phyloP scores from a whole-genome alignment of 2,888 invertebrate genomes.

The Lepeophtheirus nordmannii region DNA sequence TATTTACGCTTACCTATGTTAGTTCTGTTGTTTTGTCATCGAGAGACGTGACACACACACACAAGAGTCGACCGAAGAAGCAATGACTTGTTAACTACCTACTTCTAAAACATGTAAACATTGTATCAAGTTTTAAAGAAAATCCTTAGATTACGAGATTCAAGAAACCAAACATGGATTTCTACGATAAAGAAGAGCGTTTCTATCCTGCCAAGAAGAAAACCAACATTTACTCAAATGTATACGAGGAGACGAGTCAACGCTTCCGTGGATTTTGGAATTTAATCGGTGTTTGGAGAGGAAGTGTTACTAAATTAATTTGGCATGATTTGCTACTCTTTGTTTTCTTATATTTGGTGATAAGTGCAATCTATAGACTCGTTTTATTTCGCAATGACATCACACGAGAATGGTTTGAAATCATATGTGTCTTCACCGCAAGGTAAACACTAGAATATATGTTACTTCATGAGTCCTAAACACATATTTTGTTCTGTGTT shows the following conservation, averaged over 20 bases:
- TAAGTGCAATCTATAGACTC: conserved; percentile 6
- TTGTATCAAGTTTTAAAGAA: too few relatives aligned
- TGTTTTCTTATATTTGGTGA: conserved; percentile 27
- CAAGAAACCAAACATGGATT: too few relatives aligned
- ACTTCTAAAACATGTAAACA: too few relatives aligned
- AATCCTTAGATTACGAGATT: too few relatives aligned
- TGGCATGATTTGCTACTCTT: conserved; percentile 25
- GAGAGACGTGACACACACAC: neutral
- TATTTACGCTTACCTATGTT: neutral
- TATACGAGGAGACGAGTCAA: conserved; percentile 13
- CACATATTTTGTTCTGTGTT: neutral
- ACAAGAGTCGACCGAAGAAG: too few relatives aligned
- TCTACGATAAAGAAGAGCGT: too few relatives aligned
- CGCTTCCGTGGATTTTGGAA: conserved; percentile 16
- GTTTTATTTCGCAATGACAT: neutral
- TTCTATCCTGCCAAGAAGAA: neutral
- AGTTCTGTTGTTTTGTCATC: neutral
- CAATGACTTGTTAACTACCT: too few relatives aligned
- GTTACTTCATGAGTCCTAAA: neutral
- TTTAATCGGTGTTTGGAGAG: conserved; percentile 16
- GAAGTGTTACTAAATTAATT: conserved; percentile 16
- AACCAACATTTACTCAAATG: conserved; percentile 13
- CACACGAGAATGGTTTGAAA: conserved; percentile 12
- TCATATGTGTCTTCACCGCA: conserved; percentile 10
- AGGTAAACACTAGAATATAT: neutral